Evolutionary conservation across 2,113 vertebrate species (phyloP).

Genomic region (Sus scrofa): DNA sequence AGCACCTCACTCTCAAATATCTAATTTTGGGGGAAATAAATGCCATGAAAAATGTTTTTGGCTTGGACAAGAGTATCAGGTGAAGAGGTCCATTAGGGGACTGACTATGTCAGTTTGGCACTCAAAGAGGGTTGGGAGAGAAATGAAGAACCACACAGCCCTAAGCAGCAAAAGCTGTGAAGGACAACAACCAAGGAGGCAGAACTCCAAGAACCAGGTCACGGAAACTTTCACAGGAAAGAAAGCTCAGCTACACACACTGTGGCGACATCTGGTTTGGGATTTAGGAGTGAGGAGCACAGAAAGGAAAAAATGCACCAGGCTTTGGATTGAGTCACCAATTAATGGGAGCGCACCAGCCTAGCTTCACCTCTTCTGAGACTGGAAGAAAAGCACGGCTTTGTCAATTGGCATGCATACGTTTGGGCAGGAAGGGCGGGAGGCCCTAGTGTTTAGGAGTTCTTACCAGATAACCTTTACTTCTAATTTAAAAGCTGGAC

Average conservation of each 20-base stretch:
- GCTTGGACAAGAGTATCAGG: background rate
- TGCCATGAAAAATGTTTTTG: background rate
- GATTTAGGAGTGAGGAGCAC: too few species aligned
- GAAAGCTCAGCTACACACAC: background rate
- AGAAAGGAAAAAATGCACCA: background rate
- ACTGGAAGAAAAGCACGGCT: background rate
- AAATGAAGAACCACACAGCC: background rate
- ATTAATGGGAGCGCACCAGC: background rate
- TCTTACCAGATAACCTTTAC: background rate
- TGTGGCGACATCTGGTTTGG: fast-evolving
- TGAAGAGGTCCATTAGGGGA: background rate
- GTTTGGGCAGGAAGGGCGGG: background rate
- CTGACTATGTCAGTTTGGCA: background rate
- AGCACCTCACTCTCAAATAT: background rate
- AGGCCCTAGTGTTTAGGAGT: background rate
- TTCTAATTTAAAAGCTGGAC: background rate
- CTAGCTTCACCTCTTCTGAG: background rate
- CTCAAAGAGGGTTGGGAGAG: background rate
- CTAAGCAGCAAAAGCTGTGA: background rate
- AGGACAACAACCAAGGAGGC: background rate
- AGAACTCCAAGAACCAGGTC: background rate
- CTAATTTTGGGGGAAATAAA: background rate
- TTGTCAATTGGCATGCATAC: background rate
- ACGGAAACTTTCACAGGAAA: background rate
- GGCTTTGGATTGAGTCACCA: background rate